These are phyloP conservation scores for Araneus ventricosus DNA, from an alignment of 1,140 invertebrate species.

Conservation along the genomic window DNA sequence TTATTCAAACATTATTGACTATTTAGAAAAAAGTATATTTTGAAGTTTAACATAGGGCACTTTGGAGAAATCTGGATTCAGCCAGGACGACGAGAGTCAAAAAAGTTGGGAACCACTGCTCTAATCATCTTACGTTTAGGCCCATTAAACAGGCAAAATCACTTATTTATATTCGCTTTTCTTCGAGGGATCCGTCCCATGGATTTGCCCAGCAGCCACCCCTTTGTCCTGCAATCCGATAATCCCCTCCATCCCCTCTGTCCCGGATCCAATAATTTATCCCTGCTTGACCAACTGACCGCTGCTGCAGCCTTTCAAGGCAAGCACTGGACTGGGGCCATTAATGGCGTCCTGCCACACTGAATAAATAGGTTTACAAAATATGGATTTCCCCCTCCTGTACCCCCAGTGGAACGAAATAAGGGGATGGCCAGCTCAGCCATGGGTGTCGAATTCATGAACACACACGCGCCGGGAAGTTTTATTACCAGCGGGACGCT, in stretches of 20 bases:
- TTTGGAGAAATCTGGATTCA: no score
- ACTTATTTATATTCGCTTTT: constrained; percentile 21
- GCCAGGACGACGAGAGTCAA: no score
- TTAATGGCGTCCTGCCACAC: constrained; percentile 46
- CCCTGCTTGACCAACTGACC: constrained; percentile 74
- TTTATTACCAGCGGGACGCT: constrained; percentile 40
- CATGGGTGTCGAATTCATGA: constrained; percentile 40
- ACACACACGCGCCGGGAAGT: constrained; percentile 21
- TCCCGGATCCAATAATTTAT: constrained; percentile 64
- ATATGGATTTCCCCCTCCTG: neutral
- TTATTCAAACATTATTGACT: no score
- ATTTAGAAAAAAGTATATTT: no score
- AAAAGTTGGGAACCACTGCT: no score
- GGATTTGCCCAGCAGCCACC: neutral
- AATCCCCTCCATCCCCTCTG: constrained; percentile 27
- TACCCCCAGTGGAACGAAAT: neutral
- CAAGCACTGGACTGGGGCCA: constrained; percentile 46
- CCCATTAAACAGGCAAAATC: constrained; percentile 49
- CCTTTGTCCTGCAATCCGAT: constrained; percentile 30
- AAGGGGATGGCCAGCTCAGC: neutral
- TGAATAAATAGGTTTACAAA: neutral
- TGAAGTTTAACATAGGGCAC: no score
- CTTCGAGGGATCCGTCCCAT: neutral
- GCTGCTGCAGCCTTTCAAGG: constrained; percentile 18
- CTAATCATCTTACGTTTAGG: constrained; percentile 39